A percentile compares a stretch with the other conserved stretches of the same genome.
phyloP scores from a whole-genome alignment of 2,888 invertebrate genomes.

The Exocentrus adspersus region DNA sequence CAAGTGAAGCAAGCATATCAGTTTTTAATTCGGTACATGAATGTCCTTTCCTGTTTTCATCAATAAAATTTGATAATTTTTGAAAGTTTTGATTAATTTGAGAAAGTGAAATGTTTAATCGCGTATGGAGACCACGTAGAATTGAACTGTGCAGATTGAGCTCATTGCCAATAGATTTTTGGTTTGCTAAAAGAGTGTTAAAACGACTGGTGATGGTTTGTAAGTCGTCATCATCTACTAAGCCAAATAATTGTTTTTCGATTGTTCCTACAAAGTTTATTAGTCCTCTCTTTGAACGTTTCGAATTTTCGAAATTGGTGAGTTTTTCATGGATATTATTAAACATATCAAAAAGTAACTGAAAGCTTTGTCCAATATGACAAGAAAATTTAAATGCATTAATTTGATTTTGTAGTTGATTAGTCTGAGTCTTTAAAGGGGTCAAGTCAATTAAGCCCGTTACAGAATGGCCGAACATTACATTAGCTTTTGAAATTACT shows the following conservation, averaged over 20 bases:
- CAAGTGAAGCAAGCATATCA: conserved; percentile 5
- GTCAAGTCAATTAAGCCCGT: background rate
- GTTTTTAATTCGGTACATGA: conserved; percentile 9
- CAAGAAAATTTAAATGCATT: conserved; percentile 5
- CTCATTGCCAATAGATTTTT: conserved; percentile 8
- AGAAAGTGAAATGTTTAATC: conserved; percentile 4
- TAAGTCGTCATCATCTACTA: background rate
- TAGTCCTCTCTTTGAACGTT: conserved; percentile 11
- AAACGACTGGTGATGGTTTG: conserved; percentile 3
- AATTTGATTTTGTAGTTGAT: conserved; percentile 10
- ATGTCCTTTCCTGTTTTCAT: conserved; percentile 6
- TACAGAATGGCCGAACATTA: background rate
- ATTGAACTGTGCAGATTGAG: conserved; percentile 8
- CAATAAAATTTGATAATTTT: conserved; percentile 8
- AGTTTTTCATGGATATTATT: conserved; percentile 8
- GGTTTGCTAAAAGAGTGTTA: background rate
- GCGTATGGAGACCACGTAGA: conserved; percentile 7
- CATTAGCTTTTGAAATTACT: conserved; percentile 7
- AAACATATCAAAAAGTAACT: conserved; percentile 3
- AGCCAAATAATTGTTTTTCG: conserved; percentile 5
- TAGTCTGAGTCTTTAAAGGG: background rate
- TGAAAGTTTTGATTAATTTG: background rate
- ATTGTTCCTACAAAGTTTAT: conserved; percentile 15
- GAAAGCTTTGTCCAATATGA: conserved; percentile 4
- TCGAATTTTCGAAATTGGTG: conserved; percentile 3